Evolutionary conservation across 2,113 vertebrate genomes (phyloP).

Genomic region (Chionis minor): DNA sequence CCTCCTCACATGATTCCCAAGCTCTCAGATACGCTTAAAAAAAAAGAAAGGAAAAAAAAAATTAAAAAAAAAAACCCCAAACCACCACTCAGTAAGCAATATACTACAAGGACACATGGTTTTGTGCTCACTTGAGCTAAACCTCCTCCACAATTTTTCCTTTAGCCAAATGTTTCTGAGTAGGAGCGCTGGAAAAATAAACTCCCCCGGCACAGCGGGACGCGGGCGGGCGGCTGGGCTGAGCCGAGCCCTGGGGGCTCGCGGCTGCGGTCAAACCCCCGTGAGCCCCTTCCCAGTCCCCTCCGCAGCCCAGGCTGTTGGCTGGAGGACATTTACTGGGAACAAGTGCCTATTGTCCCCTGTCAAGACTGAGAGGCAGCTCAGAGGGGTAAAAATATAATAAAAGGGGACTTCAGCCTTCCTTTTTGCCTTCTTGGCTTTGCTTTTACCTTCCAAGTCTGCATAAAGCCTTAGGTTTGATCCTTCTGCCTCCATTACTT

Average conservation of each 20-base stretch:
- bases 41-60: not conserved
- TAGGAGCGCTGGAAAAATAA: constrained; percentile 64
- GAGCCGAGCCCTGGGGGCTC: not conserved
- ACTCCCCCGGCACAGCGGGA: constrained; percentile 32
- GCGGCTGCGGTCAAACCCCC: fast-evolving
- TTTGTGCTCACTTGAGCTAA: constrained; percentile 56
- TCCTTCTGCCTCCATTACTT: not conserved
- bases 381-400: constrained; percentile 15
- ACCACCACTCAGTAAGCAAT: not conserved
- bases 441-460: not conserved
- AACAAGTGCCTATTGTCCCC: constrained; percentile 57
- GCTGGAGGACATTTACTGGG: not conserved
- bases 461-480: not conserved
- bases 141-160: constrained; percentile 54
- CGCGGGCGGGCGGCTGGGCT: not conserved
- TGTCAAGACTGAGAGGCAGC: not conserved
- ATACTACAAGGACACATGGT: constrained; percentile 43
- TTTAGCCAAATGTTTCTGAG: constrained; percentile 67
- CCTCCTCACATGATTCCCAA: constrained; percentile 11
- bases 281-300: not conserved
- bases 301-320: not conserved
- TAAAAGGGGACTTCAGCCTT: not conserved
- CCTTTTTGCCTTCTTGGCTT: not conserved
- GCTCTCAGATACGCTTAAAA: not conserved
- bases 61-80: not conserved